Conservation (phyloP, 2,797 vertebrate species). For the Tiaroga cobitis region DNA sequence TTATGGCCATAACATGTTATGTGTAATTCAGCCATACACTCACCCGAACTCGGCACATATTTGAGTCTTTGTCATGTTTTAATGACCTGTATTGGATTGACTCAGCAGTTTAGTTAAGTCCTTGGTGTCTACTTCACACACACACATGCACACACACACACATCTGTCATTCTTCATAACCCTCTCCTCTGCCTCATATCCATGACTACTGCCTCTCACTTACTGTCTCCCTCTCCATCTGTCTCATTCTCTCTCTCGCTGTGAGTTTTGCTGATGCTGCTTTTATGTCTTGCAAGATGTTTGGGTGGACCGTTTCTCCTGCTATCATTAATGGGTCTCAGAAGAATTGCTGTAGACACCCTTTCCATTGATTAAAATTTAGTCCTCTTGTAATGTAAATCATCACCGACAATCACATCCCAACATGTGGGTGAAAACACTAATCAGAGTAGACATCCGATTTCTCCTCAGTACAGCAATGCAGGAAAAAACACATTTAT, state of each 20-base stretch:
- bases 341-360: constrained; percentile 4
- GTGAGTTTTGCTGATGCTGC: neutral
- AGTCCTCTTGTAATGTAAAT: constrained; percentile 46
- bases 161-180: neutral
- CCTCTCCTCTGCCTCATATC: neutral
- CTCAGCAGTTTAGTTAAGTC: constrained; percentile 37
- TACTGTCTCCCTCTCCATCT: neutral
- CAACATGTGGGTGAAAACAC: constrained; percentile 10
- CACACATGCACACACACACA: neutral
- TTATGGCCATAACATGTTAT: neutral
- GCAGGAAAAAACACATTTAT: constrained; percentile 31
- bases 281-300: constrained; percentile 1
- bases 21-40: neutral
- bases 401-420: neutral
- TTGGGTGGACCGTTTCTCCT: neutral
- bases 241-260: neutral
- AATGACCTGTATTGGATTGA: constrained; percentile 48
- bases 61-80: constrained; percentile 30
- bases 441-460: constrained; percentile 39
- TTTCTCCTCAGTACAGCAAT: constrained; percentile 39
- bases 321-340: constrained; percentile 13
- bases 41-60: neutral
- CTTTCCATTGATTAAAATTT: constrained; percentile 38
- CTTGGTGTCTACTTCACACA: constrained; percentile 28
- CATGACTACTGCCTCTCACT: neutral